phyloP scores from a whole-genome alignment of 1,140 invertebrate genomes.

The Pseudachorutes palmiensis region DNA sequence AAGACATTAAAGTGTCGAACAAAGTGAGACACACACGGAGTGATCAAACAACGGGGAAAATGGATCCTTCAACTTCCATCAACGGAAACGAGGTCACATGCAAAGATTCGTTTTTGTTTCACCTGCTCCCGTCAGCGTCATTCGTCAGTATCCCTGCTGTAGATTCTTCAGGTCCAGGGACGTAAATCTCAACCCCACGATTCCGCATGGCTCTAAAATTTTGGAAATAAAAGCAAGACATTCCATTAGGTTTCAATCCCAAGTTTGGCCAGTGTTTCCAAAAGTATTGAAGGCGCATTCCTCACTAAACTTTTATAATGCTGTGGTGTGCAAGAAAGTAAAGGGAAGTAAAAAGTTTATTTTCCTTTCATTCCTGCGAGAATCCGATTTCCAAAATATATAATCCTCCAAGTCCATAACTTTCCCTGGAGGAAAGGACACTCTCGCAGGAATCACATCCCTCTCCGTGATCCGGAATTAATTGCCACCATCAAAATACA shows the following conservation, averaged over 20 bases:
- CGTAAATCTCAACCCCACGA: slow-evolving; percentile 84
- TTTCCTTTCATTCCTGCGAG: background rate
- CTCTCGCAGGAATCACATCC: slow-evolving; percentile 9
- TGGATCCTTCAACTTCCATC: too few relatives aligned
- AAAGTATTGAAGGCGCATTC: background rate
- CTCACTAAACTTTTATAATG: background rate
- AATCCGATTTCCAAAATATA: background rate
- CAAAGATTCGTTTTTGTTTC: too few relatives aligned
- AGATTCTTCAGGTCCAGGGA: slow-evolving; percentile 42
- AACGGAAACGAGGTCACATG: too few relatives aligned
- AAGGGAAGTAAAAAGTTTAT: background rate
- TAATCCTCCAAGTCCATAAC: background rate
- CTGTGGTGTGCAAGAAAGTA: background rate
- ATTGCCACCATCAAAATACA: too few relatives aligned
- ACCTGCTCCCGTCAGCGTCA: background rate
- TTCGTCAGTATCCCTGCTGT: too few relatives aligned
- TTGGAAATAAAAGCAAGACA: too few relatives aligned
- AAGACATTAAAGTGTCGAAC: slow-evolving; percentile 6
- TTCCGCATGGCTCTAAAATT: slow-evolving; percentile 97
- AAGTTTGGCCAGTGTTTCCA: too few relatives aligned
- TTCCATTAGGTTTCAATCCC: too few relatives aligned
- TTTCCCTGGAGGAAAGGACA: slow-evolving; percentile 1
- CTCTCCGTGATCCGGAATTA: too few relatives aligned
- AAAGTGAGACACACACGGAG: background rate
- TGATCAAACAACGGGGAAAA: too few relatives aligned